phyloP scores from a whole-genome alignment of 2,797 vertebrate genomes.

The Aldrovandia affinis region DNA sequence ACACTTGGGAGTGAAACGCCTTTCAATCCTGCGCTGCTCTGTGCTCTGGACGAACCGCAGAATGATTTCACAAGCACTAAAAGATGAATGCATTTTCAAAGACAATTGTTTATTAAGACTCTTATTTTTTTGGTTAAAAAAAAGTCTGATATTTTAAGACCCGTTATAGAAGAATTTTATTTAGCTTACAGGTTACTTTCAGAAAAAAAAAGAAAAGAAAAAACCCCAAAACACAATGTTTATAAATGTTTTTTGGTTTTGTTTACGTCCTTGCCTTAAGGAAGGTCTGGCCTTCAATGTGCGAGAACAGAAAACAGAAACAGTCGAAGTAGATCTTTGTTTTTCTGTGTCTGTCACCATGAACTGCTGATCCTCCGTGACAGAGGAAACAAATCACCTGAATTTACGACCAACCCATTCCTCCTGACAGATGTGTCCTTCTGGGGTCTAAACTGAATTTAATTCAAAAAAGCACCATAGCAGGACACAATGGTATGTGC shows the following conservation, averaged over 20 bases:
- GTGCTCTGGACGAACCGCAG: not conserved
- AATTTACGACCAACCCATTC: not conserved
- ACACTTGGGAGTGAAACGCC: not conserved
- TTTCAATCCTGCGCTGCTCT: too few relatives aligned
- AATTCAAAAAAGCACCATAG: not conserved
- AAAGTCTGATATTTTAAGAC: slow-evolving; percentile 26
- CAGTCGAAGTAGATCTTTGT: not conserved
- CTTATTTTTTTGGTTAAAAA: slow-evolving; percentile 1
- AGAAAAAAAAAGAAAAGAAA: not conserved
- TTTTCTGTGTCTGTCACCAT: not conserved
- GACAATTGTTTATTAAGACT: slow-evolving; percentile 5
- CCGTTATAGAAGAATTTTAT: slow-evolving; percentile 22
- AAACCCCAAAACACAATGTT: not conserved
- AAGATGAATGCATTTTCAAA: slow-evolving; percentile 15
- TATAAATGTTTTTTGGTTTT: not conserved
- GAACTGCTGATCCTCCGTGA: not conserved
- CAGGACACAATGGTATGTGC: not conserved
- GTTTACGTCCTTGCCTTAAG: not conserved
- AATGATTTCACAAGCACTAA: not conserved
- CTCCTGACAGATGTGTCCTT: not conserved
- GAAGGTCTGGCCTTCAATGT: not conserved
- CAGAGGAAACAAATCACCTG: not conserved
- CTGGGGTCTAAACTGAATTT: not conserved
- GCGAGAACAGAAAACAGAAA: not conserved
- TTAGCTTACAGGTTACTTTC: slow-evolving; percentile 21